Percentiles rank a stretch among this genome's conserved stretches.
phyloP scores from a whole-genome alignment of 2,113 vertebrate genomes.

The Hypanus sabinus region DNA sequence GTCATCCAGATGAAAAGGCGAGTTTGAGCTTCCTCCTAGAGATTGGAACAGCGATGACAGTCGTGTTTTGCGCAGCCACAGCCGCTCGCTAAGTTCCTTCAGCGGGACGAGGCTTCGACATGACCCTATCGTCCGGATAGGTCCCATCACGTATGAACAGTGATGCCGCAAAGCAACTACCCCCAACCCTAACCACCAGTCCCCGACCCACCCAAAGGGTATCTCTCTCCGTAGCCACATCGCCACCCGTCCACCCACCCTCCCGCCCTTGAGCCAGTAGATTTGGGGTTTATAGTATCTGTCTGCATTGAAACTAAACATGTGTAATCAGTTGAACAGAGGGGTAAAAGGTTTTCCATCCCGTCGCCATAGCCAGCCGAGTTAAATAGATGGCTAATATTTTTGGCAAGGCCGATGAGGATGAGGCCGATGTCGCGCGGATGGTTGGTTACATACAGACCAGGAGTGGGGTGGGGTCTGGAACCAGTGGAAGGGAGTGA shows the following conservation, averaged over 20 bases:
- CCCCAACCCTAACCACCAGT: background rate
- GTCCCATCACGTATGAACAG: too few species aligned
- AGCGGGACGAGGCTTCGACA: background rate
- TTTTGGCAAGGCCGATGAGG: background rate
- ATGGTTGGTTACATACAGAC: conserved; percentile 5
- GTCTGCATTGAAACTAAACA: conserved; percentile 4
- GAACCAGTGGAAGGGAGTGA: background rate
- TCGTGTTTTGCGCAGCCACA: too few species aligned
- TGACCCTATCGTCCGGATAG: background rate
- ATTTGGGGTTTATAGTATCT: background rate
- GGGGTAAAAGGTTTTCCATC: background rate
- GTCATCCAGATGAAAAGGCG: too few species aligned
- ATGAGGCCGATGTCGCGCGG: too few species aligned
- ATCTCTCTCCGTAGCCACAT: too few species aligned
- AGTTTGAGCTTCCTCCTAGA: background rate
- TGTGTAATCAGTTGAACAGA: background rate
- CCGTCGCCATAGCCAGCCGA: background rate
- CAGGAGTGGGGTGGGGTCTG: background rate
- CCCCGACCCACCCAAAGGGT: background rate
- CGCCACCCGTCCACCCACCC: background rate
- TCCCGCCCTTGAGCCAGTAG: background rate
- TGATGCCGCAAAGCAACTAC: too few species aligned
- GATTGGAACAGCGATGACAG: background rate
- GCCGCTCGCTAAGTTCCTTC: background rate
- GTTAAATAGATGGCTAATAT: conserved; percentile 14